Evolutionary conservation across 2,888 invertebrate genomes (phyloP).

Genomic region (Frankliniella fusca): DNA sequence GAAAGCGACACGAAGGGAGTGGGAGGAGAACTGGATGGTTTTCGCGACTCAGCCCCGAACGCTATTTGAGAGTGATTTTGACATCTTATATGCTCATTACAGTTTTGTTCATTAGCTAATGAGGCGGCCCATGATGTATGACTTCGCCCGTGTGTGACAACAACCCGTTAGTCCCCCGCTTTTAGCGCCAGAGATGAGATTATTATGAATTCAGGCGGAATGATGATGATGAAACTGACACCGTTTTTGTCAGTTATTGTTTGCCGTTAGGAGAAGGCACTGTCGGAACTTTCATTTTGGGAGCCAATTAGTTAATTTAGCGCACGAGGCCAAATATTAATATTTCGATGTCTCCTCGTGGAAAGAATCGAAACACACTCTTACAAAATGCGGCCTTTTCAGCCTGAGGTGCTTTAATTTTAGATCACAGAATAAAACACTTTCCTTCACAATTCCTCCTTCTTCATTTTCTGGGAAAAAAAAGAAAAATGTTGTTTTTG

Average conservation of each 20-base stretch:
- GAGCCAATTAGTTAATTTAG: too few species aligned
- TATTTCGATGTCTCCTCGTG: too few species aligned
- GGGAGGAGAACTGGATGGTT: background rate
- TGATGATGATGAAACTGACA: background rate
- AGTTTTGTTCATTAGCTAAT: background rate
- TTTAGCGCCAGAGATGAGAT: background rate
- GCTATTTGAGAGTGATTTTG: background rate
- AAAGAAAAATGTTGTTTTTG: too few species aligned
- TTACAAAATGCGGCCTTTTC: too few species aligned
- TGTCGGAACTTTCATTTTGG: background rate
- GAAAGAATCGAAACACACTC: too few species aligned
- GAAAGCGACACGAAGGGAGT: background rate
- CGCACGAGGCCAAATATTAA: too few species aligned
- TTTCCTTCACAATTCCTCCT: too few species aligned
- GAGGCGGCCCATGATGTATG: background rate
- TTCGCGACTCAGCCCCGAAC: background rate
- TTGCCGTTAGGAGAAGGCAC: background rate
- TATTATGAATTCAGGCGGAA: background rate
- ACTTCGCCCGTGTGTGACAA: background rate
- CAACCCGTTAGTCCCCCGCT: background rate
- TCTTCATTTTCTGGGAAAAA: too few species aligned
- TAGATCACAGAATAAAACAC: too few species aligned
- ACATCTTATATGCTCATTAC: constrained; percentile 1
- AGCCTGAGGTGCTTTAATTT: too few species aligned
- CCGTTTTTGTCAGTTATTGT: background rate